phyloP scores from a whole-genome alignment of 1,140 invertebrate genomes.

The Microvelia longipes region DNA sequence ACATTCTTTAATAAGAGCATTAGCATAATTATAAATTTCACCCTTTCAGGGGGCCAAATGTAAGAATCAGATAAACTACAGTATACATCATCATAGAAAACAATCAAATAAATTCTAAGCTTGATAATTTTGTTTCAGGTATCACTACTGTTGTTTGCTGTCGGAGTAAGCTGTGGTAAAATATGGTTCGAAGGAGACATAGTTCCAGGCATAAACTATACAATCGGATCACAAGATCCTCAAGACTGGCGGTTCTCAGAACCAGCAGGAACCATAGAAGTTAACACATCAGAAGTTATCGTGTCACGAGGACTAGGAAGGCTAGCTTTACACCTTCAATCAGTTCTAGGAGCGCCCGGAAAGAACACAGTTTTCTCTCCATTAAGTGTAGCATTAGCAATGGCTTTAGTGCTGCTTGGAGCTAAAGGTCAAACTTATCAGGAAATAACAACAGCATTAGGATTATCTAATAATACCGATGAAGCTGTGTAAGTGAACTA shows the following conservation, averaged over 20 bases:
- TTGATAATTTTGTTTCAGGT: neutral
- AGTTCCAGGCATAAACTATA: neutral
- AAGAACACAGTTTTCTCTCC: neutral
- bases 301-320: neutral
- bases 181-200: neutral
- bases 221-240: neutral
- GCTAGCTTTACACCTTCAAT: neutral
- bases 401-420: neutral
- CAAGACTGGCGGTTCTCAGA: neutral
- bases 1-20: too few species aligned
- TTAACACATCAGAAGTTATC: neutral
- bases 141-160: neutral
- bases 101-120: neutral
- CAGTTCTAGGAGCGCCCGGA: neutral
- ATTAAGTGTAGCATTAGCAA: neutral
- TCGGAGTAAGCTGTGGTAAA: neutral
- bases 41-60: too few species aligned
- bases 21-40: too few species aligned
- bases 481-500: neutral
- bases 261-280: neutral
- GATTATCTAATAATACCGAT: neutral
- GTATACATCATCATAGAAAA: too few species aligned
- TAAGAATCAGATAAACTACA: too few species aligned
- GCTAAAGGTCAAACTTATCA: neutral
- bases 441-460: neutral